Evolutionary conservation across 2,797 vertebrate genomes (phyloP).

Genomic region (Philypnodon macrostomus): DNA sequence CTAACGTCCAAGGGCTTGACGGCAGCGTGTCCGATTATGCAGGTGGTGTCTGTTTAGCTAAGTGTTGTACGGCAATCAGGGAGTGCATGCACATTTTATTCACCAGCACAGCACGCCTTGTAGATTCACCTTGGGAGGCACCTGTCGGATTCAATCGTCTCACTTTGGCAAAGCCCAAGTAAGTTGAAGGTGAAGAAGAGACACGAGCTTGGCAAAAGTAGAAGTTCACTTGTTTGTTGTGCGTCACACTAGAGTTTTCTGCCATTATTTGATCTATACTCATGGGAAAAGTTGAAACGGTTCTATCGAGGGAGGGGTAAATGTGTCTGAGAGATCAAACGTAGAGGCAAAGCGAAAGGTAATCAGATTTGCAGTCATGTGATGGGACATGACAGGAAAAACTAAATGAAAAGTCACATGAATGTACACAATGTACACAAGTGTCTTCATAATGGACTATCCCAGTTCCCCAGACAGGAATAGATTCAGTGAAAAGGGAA

Average conservation of each 20-base stretch:
- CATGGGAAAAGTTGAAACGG: slow-evolving; percentile 23
- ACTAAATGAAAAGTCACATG: slow-evolving; percentile 9
- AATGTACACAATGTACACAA: slow-evolving; percentile 1
- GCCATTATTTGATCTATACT: slow-evolving; percentile 41
- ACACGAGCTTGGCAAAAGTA: slow-evolving; percentile 17
- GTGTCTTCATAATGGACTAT: slow-evolving; percentile 23
- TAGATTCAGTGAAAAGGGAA: too few relatives aligned
- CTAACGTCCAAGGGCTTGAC: slow-evolving; percentile 21
- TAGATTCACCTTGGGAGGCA: slow-evolving; percentile 33
- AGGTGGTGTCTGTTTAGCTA: slow-evolving; percentile 13
- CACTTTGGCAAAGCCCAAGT: slow-evolving; percentile 25
- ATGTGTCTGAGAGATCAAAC: slow-evolving; percentile 50
- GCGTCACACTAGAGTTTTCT: slow-evolving; percentile 36
- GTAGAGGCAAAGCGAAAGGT: slow-evolving; percentile 41
- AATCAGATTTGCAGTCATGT: slow-evolving; percentile 54
- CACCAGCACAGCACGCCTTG: slow-evolving; percentile 14
- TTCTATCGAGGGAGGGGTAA: too few relatives aligned
- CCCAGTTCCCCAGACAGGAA: too few relatives aligned
- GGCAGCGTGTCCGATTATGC: slow-evolving; percentile 23
- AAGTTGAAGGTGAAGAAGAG: slow-evolving; percentile 32
- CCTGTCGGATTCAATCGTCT: slow-evolving; percentile 46
- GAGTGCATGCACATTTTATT: slow-evolving; percentile 45
- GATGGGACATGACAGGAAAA: slow-evolving; percentile 49
- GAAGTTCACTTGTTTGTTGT: slow-evolving; percentile 30
- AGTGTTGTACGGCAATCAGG: slow-evolving; percentile 37